Conservation (phyloP, 30 jellyfish, hydroid and myxozoan genomes). For the Hydra vulgaris region DNA sequence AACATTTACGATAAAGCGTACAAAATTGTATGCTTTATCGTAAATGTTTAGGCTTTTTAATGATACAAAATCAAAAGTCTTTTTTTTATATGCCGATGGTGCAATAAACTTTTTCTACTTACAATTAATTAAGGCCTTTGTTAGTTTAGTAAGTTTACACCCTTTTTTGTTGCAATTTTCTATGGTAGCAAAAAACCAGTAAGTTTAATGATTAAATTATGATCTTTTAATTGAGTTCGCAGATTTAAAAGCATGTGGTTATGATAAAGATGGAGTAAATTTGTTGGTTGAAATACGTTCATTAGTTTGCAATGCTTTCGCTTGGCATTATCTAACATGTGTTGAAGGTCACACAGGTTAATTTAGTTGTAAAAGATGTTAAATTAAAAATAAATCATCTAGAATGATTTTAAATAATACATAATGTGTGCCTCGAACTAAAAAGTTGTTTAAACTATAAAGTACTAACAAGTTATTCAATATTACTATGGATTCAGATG, state of each 20-base stretch:
- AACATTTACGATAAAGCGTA: too few relatives aligned
- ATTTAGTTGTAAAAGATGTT: slow-evolving; percentile 29
- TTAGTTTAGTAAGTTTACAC: slow-evolving; percentile 10
- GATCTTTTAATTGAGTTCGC: slow-evolving; percentile 20
- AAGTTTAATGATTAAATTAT: slow-evolving; percentile 1
- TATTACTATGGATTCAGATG: too few relatives aligned
- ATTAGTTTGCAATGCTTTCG: slow-evolving; percentile 48
- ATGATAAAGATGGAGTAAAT: slow-evolving; percentile 3
- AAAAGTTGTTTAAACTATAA: slow-evolving; percentile 8
- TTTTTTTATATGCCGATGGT: too few relatives aligned
- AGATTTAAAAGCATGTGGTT: slow-evolving; percentile 1
- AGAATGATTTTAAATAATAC: slow-evolving; percentile 14
- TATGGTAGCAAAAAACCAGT: slow-evolving; percentile 43
- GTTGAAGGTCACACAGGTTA: slow-evolving; percentile 34
- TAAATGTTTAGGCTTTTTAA: too few relatives aligned
- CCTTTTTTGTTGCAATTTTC: slow-evolving; percentile 33
- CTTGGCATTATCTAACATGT: slow-evolving; percentile 29
- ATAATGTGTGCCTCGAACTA: background rate
- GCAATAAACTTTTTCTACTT: too few relatives aligned
- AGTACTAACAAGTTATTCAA: too few relatives aligned
- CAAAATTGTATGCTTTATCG: too few relatives aligned
- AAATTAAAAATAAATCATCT: slow-evolving; percentile 5
- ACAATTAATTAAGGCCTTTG: too few relatives aligned
- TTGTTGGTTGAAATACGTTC: slow-evolving; percentile 1
- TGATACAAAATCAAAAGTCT: too few relatives aligned